A percentile compares a stretch with the other conserved stretches of the same genome.
These are phyloP conservation scores for Pogonophryne albipinna DNA, from an alignment of 2,797 vertebrate species.

Conservation along the genomic window DNA sequence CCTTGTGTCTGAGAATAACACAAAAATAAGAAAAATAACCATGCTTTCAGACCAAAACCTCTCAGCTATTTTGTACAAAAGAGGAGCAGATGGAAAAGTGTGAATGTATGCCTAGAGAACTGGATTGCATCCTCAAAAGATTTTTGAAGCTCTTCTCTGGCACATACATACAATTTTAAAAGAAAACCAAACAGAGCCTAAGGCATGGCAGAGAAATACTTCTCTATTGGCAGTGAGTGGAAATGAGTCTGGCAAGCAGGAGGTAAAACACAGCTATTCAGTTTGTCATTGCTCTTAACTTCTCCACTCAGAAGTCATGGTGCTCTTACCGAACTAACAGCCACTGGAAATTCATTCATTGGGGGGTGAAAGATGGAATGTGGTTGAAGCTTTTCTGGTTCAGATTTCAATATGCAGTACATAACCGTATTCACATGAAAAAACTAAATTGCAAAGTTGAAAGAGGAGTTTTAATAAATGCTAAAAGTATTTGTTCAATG, in stretches of 20 bases:
- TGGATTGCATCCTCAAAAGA: conserved; percentile 47
- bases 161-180: conserved; percentile 42
- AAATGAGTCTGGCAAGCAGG: conserved; percentile 31
- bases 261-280: conserved; percentile 40
- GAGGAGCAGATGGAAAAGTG: conserved; percentile 31
- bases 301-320: conserved; percentile 37
- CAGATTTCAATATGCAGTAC: not conserved
- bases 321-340: conserved; percentile 22
- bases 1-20: conserved; percentile 38
- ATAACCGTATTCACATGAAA: not conserved
- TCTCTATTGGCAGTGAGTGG: conserved; percentile 31
- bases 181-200: conserved; percentile 43
- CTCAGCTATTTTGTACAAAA: conserved; percentile 21
- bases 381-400: conserved; percentile 1
- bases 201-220: conserved; percentile 47
- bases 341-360: conserved; percentile 5
- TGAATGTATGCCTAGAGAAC: conserved; percentile 41
- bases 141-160: conserved; percentile 48
- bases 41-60: conserved; percentile 45
- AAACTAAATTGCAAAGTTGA: not conserved
- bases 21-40: conserved; percentile 39
- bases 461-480: not conserved
- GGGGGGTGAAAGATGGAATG: not conserved
- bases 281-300: conserved; percentile 47
- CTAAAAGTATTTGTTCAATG: not conserved